Evolutionary conservation across 2,113 vertebrate species (phyloP), one percentile per base, ranked within the genome.

Genomic region (Plecotus auritus): DNA sequence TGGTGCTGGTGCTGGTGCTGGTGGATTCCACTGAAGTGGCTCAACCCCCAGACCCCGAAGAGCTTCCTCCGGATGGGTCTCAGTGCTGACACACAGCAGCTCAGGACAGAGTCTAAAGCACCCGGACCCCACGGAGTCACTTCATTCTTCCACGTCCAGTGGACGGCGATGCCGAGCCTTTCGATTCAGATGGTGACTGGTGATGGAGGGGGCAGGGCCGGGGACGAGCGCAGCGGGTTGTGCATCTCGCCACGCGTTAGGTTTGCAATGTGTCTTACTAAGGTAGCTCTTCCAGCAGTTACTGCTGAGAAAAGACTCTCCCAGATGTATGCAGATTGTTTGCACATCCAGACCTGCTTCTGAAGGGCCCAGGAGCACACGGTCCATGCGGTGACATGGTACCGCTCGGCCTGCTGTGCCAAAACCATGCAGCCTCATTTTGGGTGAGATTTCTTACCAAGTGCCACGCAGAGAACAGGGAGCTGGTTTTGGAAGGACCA

Each of bases 251-350:
- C 99, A 74, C 98, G 99, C 97, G 98, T 99, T 93, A 98, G 99
- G 59, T 93, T 99, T 97, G 99, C 98, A 91, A 99, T 99, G 99
- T 98, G 99, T 96, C 98, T 99, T 94, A 99, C 99, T 2, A 99
- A 99, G 98, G 99, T 99, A 97, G 98, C 99, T 88, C 98, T 99
- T 90, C 99, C 98, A 76, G 99, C 98, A 0, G 98, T 99, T 94
- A 99, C 99, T 96, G 97, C 99, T 87, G 98, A 99, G 97, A 98
- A 99, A 94, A 98, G 99, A 89, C 98, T 10, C 98, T 99, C 95
- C 95, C 99, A 97, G 99, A 99, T 98, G 98, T 99, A 98, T 82
- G 99, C 98, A 69, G 98, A 99, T 96, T 99, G 92, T 99, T 99
- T 98, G 99, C 99, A 95, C 98, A 99, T 95, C 99, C 99, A 0